phyloP scores from a whole-genome alignment of 2,888 invertebrate species.

The Lasioglossum oenotherae region DNA sequence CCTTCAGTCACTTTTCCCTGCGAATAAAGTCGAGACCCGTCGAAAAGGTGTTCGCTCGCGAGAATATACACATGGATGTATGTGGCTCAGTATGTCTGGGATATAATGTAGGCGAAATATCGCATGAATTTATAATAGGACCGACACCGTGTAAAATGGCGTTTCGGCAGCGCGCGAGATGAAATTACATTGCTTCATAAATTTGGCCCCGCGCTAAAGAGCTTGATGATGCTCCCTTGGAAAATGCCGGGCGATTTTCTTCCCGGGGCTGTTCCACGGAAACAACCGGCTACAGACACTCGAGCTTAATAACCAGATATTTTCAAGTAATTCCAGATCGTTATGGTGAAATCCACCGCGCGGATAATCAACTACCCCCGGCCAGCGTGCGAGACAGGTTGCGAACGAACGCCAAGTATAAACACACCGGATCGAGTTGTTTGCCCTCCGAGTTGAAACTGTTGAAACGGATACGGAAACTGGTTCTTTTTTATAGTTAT shows the following conservation, averaged over 20 bases:
- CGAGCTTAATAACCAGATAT: not conserved
- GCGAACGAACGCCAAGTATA: not conserved
- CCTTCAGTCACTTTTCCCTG: constrained; percentile 35
- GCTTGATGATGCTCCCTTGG: constrained; percentile 2
- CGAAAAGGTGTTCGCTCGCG: constrained; percentile 1
- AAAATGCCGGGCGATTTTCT: not conserved
- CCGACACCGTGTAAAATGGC: constrained; percentile 40
- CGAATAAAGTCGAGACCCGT: constrained; percentile 38
- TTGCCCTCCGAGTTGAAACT: not conserved
- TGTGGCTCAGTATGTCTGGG: constrained; percentile 8
- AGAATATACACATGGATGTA: not conserved
- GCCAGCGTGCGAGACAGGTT: not conserved
- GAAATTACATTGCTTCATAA: constrained; percentile 48
- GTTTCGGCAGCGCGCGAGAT: constrained; percentile 9
- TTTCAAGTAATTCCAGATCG: not conserved
- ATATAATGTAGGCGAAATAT: constrained; percentile 50
- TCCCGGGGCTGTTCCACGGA: not conserved
- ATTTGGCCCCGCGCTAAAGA: constrained; percentile 26
- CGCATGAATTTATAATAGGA: constrained; percentile 53
- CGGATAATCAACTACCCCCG: not conserved
- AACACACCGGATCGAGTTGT: not conserved
- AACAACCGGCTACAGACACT: constrained; percentile 3
- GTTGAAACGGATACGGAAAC: not conserved
- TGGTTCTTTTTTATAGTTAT: not conserved
- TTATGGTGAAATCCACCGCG: not conserved